Evolutionary conservation across 2,888 invertebrate species (phyloP), one percentile per base, ranked within the genome.

Genomic region (Lamproptera curius): DNA sequence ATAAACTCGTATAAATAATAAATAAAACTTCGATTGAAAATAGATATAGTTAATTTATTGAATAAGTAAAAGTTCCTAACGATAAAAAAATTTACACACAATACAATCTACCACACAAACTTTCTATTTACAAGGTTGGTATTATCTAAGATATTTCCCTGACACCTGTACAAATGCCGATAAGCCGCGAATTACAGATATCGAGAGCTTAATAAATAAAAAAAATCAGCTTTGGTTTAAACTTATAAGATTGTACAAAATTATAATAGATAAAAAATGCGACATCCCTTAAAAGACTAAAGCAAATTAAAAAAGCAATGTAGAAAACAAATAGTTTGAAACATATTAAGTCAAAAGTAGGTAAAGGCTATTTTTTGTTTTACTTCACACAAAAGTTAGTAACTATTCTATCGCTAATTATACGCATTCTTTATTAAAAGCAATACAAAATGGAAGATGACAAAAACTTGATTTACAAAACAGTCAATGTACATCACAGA

Each of bases 31-130:
- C 59, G 51, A 56, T 63, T 76, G 78, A 84, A 83, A 84, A 84
- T 84, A 83, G 76, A 73, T 79, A 73, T 70, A 76, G 71, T 82
- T 82, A 83, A 73, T 83, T 83, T 83, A 84, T 81, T 83, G 78
- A 80, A 76, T 74, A 67, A 70, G 69, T 70, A 71, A 65, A 68
- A 58, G 50, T 52, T 56, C 63, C 70, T 73, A 70, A 66, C 59
- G 59, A 59, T 64, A 56, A 56, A 64, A n/a, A 61, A 70, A 78
- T 76, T 62, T 79, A 78, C 79, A 79, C 76, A 66, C 73, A 67
- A 63, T 71, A 59, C 52, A 55, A 63, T 61, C 58, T 69, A 70
- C 61, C 66, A 67, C 70, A 60, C 68, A 62, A 31, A 51, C 50
- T 50, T 59, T 64, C 61, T 64, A 62, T 69, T 61, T 65, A 65